Conservation (phyloP, 2,797 vertebrate genomes). For the Acridotheres tristis region DNA sequence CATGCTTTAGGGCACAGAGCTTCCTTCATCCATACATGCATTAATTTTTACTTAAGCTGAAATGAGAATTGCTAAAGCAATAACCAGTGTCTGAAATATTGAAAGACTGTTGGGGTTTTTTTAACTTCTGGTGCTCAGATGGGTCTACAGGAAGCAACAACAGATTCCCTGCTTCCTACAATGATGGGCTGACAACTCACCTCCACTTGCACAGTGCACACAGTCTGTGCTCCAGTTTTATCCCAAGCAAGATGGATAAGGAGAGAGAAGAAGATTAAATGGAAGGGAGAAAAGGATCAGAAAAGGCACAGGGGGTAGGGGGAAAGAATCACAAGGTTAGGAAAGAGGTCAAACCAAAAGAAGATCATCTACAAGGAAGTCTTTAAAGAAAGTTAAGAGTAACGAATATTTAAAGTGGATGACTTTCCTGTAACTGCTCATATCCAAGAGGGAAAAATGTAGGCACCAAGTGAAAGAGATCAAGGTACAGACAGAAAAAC, state of each 20-base stretch:
- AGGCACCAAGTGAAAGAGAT: not conserved
- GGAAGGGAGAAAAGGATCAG: not conserved
- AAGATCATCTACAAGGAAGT: slow-evolving; percentile 15
- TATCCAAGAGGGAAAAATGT: not conserved
- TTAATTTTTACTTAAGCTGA: slow-evolving; percentile 10
- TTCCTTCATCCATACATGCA: not conserved
- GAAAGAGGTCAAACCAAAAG: slow-evolving; percentile 41
- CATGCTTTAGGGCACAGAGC: not conserved
- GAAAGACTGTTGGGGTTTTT: not conserved
- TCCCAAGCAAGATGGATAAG: not conserved
- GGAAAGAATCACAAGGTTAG: slow-evolving; percentile 4
- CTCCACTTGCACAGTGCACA: not conserved
- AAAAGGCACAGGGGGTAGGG: not conserved
- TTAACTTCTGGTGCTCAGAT: not conserved
- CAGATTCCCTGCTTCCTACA: not conserved
- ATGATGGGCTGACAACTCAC: not conserved
- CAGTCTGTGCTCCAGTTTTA: slow-evolving; percentile 24
- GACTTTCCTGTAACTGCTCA: not conserved
- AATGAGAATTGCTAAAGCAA: not conserved
- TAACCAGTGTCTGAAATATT: not conserved
- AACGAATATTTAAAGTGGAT: slow-evolving; percentile 9
- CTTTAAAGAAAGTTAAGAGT: slow-evolving; percentile 45
- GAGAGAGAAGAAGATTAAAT: not conserved
- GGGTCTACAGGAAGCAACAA: not conserved
- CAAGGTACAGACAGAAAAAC: not conserved